These are phyloP conservation scores for Trachelus iudaicus DNA, from an alignment of 2,888 invertebrate genomes.

Conservation along the genomic window DNA sequence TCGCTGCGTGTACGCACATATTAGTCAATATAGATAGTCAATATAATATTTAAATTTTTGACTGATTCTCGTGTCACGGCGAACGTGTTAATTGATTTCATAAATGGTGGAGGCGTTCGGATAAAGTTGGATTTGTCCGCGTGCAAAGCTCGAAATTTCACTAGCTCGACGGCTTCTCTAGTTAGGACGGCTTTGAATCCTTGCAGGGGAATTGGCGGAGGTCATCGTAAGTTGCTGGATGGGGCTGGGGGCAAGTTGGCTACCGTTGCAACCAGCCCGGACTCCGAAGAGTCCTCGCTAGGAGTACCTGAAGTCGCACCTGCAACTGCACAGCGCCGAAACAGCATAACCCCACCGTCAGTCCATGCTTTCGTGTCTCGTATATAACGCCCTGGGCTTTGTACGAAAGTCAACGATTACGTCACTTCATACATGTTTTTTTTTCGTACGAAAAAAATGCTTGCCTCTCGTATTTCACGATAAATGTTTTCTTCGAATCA, in stretches of 20 bases:
- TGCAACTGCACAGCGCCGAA: conserved; percentile 64
- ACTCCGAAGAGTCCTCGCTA: conserved; percentile 66
- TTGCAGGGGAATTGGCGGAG: conserved; percentile 67
- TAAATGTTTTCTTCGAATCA: not conserved
- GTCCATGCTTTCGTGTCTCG: conserved; percentile 59
- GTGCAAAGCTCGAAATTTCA: not conserved
- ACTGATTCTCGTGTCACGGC: not conserved
- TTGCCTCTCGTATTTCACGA: not conserved
- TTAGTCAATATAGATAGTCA: too few species aligned
- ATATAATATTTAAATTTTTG: not conserved
- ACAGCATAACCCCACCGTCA: conserved; percentile 71
- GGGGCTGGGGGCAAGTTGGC: conserved; percentile 69
- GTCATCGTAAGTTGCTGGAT: conserved; percentile 67
- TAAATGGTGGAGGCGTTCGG: not conserved
- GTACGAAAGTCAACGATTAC: not conserved
- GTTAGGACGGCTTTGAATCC: conserved; percentile 55
- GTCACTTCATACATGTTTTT: not conserved
- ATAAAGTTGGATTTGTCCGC: not conserved
- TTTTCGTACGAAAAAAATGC: not conserved
- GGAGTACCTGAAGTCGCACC: conserved; percentile 57
- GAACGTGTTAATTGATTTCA: not conserved
- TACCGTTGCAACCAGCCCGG: conserved; percentile 70
- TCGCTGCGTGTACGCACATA: not conserved
- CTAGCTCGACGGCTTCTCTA: not conserved
- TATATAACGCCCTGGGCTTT: not conserved